Conservation (phyloP, 2,797 vertebrate species). For the Danio jaintianensis region DNA sequence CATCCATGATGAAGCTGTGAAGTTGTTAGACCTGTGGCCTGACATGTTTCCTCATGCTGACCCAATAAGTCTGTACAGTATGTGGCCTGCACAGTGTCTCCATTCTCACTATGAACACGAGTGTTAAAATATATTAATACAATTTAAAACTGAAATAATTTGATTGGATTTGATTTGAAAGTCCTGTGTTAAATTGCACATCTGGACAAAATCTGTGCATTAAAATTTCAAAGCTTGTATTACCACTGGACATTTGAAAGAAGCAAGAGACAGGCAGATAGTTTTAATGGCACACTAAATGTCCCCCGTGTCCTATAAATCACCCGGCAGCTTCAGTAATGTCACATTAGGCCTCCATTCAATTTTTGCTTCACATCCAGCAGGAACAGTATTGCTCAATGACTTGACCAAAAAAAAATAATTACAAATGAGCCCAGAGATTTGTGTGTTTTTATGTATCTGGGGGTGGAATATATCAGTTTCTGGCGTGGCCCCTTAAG, state of each 20-base stretch:
- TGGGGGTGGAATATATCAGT: conserved; percentile 7
- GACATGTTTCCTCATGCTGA: not conserved
- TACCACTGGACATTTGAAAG: conserved; percentile 36
- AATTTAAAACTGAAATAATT: not conserved
- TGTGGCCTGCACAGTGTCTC: not conserved
- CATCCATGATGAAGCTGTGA: not conserved
- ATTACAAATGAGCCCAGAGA: conserved; percentile 34
- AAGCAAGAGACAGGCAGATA: conserved; percentile 35
- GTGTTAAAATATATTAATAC: conserved; percentile 8
- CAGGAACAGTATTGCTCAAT: conserved; percentile 47
- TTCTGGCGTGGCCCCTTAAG: conserved; percentile 6
- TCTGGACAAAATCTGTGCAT: conserved; percentile 24
- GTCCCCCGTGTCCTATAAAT: conserved; percentile 50
- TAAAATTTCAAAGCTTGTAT: conserved; percentile 21
- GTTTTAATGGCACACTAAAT: conserved; percentile 47
- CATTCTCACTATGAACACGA: not conserved
- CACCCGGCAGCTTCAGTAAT: conserved; percentile 55
- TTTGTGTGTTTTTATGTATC: conserved; percentile 32
- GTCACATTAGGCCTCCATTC: conserved; percentile 48
- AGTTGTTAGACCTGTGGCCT: not conserved
- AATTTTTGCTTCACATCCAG: conserved; percentile 40
- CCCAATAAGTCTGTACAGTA: not conserved
- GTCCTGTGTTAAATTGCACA: conserved; percentile 4
- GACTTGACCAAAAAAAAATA: conserved; percentile 57
- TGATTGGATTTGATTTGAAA: not conserved